Evolutionary conservation across 2,113 vertebrate genomes (phyloP), one percentile per base, ranked within the genome.

Genomic region (Tupaia tana): DNA sequence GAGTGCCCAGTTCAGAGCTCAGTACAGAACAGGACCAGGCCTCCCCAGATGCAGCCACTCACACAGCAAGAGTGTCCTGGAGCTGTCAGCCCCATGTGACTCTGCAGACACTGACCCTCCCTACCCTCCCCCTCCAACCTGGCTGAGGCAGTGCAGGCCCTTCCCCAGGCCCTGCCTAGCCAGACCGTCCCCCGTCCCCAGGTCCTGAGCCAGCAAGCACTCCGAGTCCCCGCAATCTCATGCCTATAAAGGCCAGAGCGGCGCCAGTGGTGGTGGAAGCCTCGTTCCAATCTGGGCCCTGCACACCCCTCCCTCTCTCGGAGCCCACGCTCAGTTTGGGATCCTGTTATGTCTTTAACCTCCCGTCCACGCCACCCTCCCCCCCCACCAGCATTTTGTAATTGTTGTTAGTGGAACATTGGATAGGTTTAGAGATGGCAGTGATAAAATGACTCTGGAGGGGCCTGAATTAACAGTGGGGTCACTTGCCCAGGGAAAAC

Each of bases 161-260:
- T 19, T 29, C 61, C 86, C 74, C 29, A 52, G 43, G 54, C 73
- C 86, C 27, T 29, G 71, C 14, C 43, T 16, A 43, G 73, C 79
- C 93, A 93, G 77, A 58, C 61, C 69, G 67, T 77, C 86, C 78
- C 80, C 87, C 78, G 29, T 25, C 59, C 24, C 92, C 95, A 52
- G 82, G 89, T 85, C 84, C 93, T 59, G 54, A 89, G 92, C 83
- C 97, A 95, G 96, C 94, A 86, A 86, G 96, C 71, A 89, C 96
- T 12, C 61, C 6, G 0, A 64, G 95, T 97, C 97, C 88, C 86
- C 84, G 66, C 86, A 90, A 75, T 66, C 89, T 78, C 19, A 3
- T 63, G 97, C 94, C 97, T 93, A 82, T 96, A 97, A 96, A 96
- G 94, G 83, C 88, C 94, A 5, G 52, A 82, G 52, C 8, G 95